Evolutionary conservation across 2,888 invertebrate species (phyloP), one percentile per base, ranked within the genome.

Genomic region (Buathra laborator): DNA sequence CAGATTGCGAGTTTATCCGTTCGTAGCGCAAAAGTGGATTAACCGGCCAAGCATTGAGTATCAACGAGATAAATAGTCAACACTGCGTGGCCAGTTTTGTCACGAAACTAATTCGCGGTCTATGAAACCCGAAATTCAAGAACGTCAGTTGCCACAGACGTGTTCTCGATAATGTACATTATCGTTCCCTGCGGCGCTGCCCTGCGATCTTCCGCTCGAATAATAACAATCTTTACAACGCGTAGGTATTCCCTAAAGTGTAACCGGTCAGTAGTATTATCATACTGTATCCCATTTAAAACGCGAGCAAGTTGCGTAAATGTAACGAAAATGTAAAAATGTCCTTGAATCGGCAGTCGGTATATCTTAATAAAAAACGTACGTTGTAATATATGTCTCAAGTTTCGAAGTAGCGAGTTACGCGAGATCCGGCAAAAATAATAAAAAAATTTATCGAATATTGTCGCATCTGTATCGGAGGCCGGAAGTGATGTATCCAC

Each of bases 231-330:
- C 2, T 19, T 56, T 19, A 19, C 4, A 56, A 24, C n/a, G 19
- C 19, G 12, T n/a, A 48, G 48, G 48, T 48, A 48, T 14, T 67
- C 44, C 67, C 67, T 19, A 67, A 67, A 67, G 46, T 53, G 37
- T 53, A 32, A 32, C 53, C 62, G 29, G 62, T 29, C 32, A 7
- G 62, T 7, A 14, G 14, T 14, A 59, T 29, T 32, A 32, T 32
- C n/a, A 5, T 16, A 12, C 5, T 3, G 29, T 29, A 37, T 71
- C 32, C 29, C 4, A 37, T 12, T 71, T 71, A 32, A 16, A 43
- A 71, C 71, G n/a, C 14, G 53, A 51, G 37, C 5, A 4, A 53
- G 53, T 71, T 71, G 6, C 71, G 71, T 19, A 71, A 71, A 71
- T 56, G 19, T 53, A 29, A 32, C 5, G 16, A 4, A 19, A 51